Percentiles rank a stretch among this genome's conserved stretches.
Evolutionary conservation across 2,113 vertebrate species (phyloP).

Genomic region (Neogale vison): DNA sequence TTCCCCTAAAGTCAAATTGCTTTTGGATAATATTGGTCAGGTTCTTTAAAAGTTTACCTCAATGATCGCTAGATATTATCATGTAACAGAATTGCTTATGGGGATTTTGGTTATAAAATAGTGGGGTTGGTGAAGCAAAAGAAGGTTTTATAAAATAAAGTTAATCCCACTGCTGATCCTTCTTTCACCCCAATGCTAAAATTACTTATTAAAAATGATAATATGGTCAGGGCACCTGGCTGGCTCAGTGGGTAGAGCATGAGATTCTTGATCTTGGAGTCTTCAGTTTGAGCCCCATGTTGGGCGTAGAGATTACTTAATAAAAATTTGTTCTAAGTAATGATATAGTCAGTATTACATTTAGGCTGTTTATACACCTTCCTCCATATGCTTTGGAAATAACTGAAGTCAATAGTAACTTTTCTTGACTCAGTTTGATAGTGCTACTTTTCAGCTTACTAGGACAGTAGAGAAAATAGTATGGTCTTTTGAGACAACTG

Average conservation of each 20-base stretch:
- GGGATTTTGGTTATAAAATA: not conserved
- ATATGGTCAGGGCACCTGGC: not conserved
- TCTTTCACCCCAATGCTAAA: not conserved
- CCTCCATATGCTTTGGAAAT: not conserved
- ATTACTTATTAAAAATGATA: not conserved
- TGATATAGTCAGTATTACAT: not conserved
- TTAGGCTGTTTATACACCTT: not conserved
- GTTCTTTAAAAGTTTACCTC: slow-evolving; percentile 25
- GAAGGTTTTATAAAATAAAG: not conserved
- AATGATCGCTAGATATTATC: not conserved
- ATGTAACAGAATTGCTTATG: not conserved
- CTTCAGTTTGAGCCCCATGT: not conserved
- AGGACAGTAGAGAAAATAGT: not conserved
- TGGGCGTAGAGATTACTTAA: not conserved
- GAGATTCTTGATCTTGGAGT: not conserved
- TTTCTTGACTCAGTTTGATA: not conserved
- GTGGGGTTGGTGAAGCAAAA: accelerated
- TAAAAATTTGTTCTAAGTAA: not conserved
- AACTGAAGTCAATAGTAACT: not conserved
- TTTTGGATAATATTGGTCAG: slow-evolving; percentile 46
- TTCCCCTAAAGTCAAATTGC: slow-evolving; percentile 54
- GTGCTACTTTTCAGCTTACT: not conserved
- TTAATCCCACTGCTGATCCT: not conserved
- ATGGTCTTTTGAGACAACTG: not conserved
- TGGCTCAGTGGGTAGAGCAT: not conserved